Base-by-base conservation (phyloP, 1,140 invertebrate genomes). In the Bicyclus anynana region DNA sequence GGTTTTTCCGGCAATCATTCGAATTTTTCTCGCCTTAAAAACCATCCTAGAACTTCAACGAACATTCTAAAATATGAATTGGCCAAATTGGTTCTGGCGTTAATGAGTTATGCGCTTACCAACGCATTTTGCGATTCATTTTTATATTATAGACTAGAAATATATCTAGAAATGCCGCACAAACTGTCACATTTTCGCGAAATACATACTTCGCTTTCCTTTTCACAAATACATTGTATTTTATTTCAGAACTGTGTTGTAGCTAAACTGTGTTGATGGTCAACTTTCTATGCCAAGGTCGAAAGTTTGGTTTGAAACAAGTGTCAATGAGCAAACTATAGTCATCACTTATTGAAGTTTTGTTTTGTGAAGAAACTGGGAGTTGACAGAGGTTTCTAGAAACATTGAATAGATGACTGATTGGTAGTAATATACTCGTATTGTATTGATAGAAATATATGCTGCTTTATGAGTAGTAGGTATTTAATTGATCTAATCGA, bases 211-310 rank as follows among this genome's bases (percentile, higher is more conserved):
- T n/a, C n/a, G n/a, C n/a, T n/a, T n/a, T n/a, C n/a, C n/a, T n/a
- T n/a, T n/a, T n/a, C n/a, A n/a, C n/a, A n/a, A n/a, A n/a, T n/a
- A n/a, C n/a, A n/a, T n/a, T n/a, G n/a, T n/a, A n/a, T n/a, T n/a
- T n/a, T n/a, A n/a, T n/a, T 40, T 16, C 13, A 16, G 37, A 17
- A 40, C 16, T 40, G 13, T 16, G 7, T 40, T 14, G 17, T 40
- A 7, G 37, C 37, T 33, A 33, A 0, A 33, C 29, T 33, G 29
- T 12, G 29, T 9, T 17, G 1, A 3, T 17, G 16, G 1, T 40
- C 37, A 40, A 40, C 37, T 40, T 40, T 40, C 37, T 40, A 40
- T 40, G 37, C 37, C 37, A 40, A 40, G 37, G 37, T 40, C 37
- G 37, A 40, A 40, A 40, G 37, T 14, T 40, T 4, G 35, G 16